Conservation (phyloP, 1,140 invertebrate species). For the Trichogramma pretiosum region DNA sequence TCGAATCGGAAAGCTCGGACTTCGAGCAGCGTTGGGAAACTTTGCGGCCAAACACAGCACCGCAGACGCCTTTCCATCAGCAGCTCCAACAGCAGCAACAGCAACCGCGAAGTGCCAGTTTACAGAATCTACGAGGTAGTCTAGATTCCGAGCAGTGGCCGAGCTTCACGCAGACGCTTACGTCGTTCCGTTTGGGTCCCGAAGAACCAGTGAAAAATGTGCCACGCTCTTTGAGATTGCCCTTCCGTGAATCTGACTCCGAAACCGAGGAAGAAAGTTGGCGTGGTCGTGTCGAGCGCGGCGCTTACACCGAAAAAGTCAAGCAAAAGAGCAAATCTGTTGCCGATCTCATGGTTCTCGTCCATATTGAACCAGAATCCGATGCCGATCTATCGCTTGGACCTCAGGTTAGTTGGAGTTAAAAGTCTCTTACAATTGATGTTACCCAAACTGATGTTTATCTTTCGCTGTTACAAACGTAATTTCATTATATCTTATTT, state of each 20-base stretch:
- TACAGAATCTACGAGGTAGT: conserved; percentile 47
- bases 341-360: conserved; percentile 65
- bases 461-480: not conserved
- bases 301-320: conserved; percentile 60
- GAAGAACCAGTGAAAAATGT: conserved; percentile 34
- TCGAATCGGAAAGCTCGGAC: conserved; percentile 40
- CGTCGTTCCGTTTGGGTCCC: conserved; percentile 37
- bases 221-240: conserved; percentile 17
- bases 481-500: not conserved
- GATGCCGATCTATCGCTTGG: conserved; percentile 49
- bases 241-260: conserved; percentile 45
- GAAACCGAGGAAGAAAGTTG: conserved; percentile 62
- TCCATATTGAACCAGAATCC: conserved; percentile 60
- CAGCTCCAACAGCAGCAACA: no score
- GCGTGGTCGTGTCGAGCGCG: conserved; percentile 53
- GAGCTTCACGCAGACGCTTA: conserved; percentile 30
- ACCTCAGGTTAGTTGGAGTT: conserved; percentile 28
- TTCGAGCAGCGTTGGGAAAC: conserved; percentile 62
- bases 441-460: no score
- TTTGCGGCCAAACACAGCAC: conserved; percentile 52
- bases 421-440: no score
- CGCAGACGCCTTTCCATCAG: no score
- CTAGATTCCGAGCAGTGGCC: conserved; percentile 41
- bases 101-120: conserved; percentile 40
- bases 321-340: conserved; percentile 64